Conservation (phyloP, 30 jellyfish, hydroid and myxozoan genomes). For the Rhopilema esculentum region DNA sequence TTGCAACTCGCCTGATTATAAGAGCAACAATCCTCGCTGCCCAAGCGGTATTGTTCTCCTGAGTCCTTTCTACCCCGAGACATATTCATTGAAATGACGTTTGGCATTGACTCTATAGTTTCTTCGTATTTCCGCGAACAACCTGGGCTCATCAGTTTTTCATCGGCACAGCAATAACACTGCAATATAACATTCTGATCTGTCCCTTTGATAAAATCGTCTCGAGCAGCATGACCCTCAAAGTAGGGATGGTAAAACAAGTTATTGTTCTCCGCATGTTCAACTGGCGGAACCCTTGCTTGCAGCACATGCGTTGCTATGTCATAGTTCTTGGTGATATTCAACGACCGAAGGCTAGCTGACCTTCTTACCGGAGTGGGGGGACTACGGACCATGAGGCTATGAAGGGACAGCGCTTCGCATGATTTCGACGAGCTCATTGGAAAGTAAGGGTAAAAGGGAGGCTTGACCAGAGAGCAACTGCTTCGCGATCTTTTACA, state of each 20-base stretch:
- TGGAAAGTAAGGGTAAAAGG: conserved; percentile 4
- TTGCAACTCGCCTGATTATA: neutral
- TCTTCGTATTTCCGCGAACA: neutral
- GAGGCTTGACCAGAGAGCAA: conserved; percentile 43
- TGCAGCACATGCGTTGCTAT: conserved; percentile 70
- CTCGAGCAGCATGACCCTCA: conserved; percentile 34
- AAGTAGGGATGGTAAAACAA: conserved; percentile 57
- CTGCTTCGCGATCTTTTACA: conserved; percentile 55
- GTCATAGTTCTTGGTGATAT: conserved; percentile 50
- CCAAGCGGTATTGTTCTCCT: neutral
- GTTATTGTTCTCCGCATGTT: conserved; percentile 46
- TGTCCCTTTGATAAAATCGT: conserved; percentile 6
- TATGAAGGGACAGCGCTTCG: conserved; percentile 14
- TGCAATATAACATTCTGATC: neutral
- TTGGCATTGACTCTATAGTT: neutral
- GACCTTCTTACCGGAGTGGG: conserved; percentile 60
- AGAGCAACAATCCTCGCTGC: neutral
- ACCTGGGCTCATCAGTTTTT: neutral
- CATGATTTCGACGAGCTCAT: conserved; percentile 16
- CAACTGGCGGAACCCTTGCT: conserved; percentile 5
- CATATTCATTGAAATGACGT: neutral
- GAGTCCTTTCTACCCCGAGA: neutral
- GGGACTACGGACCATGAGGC: conserved; percentile 43
- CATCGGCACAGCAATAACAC: neutral
- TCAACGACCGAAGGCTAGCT: conserved; percentile 73